Evolutionary conservation across 2,113 vertebrate genomes (phyloP), one percentile per base, ranked within the genome.

Genomic region (Gasterosteus aculeatus): DNA sequence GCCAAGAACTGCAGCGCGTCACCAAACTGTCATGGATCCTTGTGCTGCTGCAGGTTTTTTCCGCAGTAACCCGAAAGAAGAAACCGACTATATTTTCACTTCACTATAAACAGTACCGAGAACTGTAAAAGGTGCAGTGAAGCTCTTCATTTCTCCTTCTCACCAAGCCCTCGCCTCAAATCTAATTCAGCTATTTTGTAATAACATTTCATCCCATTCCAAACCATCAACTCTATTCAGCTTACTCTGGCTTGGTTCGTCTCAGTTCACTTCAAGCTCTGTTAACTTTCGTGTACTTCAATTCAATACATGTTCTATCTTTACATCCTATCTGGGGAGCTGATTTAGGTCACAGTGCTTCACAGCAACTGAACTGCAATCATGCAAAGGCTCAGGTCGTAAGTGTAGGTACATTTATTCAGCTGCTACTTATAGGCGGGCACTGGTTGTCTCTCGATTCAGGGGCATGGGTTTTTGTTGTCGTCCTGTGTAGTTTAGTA

Each of bases 401-500:
- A 41, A 61, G 38, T 35, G 57, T 56, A 44, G 69, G 42, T 16
- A 12, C 29, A 69, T 63, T 76, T 72, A 61, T 80, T 72, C 63
- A 69, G 66, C 35, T 60, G 22, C 63, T 72, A 59, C 62, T 72
- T 31, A 39, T 19, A 57, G 63, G 51, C 65, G 65, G 72, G 14
- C 39, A 39, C 77, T 26, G 61, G 46, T 51, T 67, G 65, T 67
- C 69, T 80, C 56, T 69, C 56, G 26, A 65, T 81, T 57, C 1
- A 76, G 41, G 86, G 69, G 38, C 46, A 44, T 62, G 22, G 59
- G 31, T 56, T 84, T 79, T 77, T 81, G 63, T 75, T 77, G 49
- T 70, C 69, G 71, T 75, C 26, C 35, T 70, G 71, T 87, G 83
- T 72, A 68, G 72, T 81, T 78, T 73, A n/a, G 60, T 65, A 71